Percentiles rank a stretch among this genome's conserved stretches.
Evolutionary conservation across 2,797 vertebrate genomes (phyloP).

Genomic region (Menidia menidia): DNA sequence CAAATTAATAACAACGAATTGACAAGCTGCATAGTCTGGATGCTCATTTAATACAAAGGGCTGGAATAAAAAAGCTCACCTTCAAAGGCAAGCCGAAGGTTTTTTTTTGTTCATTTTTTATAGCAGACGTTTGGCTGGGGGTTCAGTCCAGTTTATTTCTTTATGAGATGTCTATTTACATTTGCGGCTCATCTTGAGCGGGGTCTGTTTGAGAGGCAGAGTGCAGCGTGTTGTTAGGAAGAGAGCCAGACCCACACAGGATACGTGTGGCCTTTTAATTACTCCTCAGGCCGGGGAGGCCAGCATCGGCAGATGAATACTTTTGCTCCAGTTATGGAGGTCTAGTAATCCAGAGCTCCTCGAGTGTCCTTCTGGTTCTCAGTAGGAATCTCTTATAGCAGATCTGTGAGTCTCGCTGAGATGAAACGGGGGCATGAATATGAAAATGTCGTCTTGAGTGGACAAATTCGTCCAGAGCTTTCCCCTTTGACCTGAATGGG

Average conservation of each 20-base stretch:
- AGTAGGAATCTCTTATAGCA: constrained; percentile 31
- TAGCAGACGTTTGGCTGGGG: constrained; percentile 21
- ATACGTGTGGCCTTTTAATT: constrained; percentile 71
- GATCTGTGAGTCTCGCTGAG: constrained; percentile 4
- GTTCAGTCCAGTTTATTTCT: constrained; percentile 13
- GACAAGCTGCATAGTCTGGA: constrained; percentile 53
- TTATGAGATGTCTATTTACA: constrained; percentile 43
- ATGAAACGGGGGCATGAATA: constrained; percentile 19
- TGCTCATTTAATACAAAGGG: constrained; percentile 43
- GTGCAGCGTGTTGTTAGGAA: not conserved
- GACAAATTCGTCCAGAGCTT: constrained; percentile 42
- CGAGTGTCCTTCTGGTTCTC: constrained; percentile 40
- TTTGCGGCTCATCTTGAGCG: not conserved
- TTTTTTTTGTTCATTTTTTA: constrained; percentile 24
- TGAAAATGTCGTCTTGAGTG: constrained; percentile 40
- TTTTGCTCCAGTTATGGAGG: constrained; percentile 54
- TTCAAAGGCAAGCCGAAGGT: constrained; percentile 32
- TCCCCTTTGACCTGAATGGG: constrained; percentile 62
- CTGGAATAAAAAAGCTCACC: constrained; percentile 29
- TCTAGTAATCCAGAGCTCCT: constrained; percentile 48
- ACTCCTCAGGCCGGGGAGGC: constrained; percentile 40
- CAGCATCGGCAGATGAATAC: constrained; percentile 60
- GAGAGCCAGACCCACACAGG: constrained; percentile 31
- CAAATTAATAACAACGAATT: constrained; percentile 69
- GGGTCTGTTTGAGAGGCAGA: not conserved